phyloP scores from a whole-genome alignment of 2,113 vertebrate species.

The Puffinus mauretanicus region DNA sequence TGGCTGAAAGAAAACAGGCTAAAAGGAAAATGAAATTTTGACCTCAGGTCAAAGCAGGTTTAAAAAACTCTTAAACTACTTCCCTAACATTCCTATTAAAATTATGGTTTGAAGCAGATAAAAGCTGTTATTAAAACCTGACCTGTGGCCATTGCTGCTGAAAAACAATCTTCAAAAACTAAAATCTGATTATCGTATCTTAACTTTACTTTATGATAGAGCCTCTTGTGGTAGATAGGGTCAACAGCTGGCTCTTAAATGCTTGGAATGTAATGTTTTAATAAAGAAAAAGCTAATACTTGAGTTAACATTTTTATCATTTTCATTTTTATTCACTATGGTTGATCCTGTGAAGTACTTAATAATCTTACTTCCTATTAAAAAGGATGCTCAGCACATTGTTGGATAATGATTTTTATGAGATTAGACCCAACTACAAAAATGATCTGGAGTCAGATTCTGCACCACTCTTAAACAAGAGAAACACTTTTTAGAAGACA shows the following conservation, averaged over 20 bases:
- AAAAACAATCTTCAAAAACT: neutral
- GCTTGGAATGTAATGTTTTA: neutral
- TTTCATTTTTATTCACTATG: neutral
- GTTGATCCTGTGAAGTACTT: neutral
- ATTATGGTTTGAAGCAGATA: neutral
- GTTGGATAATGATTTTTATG: neutral
- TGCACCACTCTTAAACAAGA: neutral
- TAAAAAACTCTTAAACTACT: slow-evolving; percentile 19
- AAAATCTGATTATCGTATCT: neutral
- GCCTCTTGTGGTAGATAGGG: neutral
- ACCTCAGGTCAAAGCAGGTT: neutral
- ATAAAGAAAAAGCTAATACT: neutral
- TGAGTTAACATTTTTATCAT: neutral
- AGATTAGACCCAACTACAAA: neutral
- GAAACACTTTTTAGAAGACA: neutral
- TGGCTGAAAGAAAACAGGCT: neutral
- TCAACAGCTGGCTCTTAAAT: neutral
- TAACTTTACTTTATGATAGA: neutral
- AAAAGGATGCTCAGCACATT: neutral
- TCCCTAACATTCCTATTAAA: neutral
- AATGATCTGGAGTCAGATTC: neutral
- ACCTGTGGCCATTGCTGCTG: neutral
- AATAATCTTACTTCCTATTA: neutral
- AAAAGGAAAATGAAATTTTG: neutral
- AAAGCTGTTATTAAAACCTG: neutral